Conservation (phyloP, 2,113 vertebrate species). For the Cephalopholis sonnerati region DNA sequence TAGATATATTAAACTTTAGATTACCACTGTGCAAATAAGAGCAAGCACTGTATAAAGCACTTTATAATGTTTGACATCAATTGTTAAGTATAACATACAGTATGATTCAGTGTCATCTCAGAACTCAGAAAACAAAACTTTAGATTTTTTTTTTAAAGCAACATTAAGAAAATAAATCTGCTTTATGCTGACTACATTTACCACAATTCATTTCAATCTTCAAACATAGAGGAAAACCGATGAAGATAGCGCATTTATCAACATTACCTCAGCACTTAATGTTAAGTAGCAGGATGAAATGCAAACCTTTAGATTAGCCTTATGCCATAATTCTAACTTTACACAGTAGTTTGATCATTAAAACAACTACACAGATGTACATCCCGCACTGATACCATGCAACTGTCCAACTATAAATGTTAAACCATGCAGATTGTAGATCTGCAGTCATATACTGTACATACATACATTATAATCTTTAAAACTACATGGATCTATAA, state of each 20-base stretch:
- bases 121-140: neutral
- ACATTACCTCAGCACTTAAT: slow-evolving; percentile 27
- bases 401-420: slow-evolving; percentile 21
- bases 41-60: slow-evolving; percentile 34
- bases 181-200: slow-evolving; percentile 27
- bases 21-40: slow-evolving; percentile 67
- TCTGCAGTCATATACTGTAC: slow-evolving; percentile 4
- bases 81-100: slow-evolving; percentile 30
- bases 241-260: slow-evolving; percentile 21
- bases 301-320: slow-evolving; percentile 31
- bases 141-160: slow-evolving; percentile 43
- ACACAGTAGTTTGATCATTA: slow-evolving; percentile 38
- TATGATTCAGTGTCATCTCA: slow-evolving; percentile 30
- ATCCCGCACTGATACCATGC: slow-evolving; percentile 51
- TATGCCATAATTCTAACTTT: slow-evolving; percentile 4
- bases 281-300: slow-evolving; percentile 53
- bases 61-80: slow-evolving; percentile 42
- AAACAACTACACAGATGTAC: slow-evolving; percentile 29
- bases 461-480: slow-evolving; percentile 13
- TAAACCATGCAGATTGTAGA: slow-evolving; percentile 21
- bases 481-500: slow-evolving; percentile 14
- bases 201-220: slow-evolving; percentile 29
- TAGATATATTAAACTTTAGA: slow-evolving; percentile 67
- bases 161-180: slow-evolving; percentile 36
- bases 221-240: slow-evolving; percentile 36